These are phyloP conservation scores for Macrotis lagotis DNA, from an alignment of 2,113 vertebrate genomes.

Conservation along the genomic window DNA sequence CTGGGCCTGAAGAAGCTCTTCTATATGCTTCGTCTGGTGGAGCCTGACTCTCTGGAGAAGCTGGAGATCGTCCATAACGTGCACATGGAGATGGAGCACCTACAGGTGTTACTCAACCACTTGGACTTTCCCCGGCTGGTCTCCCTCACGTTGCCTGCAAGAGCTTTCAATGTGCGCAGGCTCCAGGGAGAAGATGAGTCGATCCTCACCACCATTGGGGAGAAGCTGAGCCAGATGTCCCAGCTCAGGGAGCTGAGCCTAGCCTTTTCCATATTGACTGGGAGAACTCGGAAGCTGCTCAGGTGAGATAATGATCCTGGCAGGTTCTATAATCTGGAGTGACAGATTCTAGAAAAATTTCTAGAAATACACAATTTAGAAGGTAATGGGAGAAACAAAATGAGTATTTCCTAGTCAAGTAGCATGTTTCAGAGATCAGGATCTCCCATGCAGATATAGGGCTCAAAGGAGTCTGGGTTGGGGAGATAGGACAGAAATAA, in stretches of 20 bases:
- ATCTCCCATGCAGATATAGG: background rate
- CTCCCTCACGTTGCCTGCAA: constrained; percentile 92
- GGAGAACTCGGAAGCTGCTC: constrained; percentile 89
- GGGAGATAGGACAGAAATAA: background rate
- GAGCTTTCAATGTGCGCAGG: constrained; percentile 87
- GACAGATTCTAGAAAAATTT: background rate
- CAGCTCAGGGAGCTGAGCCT: constrained; percentile 90
- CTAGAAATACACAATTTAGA: background rate
- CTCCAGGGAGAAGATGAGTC: constrained; percentile 79
- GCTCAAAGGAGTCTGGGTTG: too few species aligned
- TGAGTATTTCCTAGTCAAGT: background rate
- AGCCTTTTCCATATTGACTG: constrained; percentile 93
- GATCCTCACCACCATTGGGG: constrained; percentile 85
- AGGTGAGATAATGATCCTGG: constrained; percentile 81
- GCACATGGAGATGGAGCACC: constrained; percentile 90
- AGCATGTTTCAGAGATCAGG: background rate
- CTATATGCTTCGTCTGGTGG: constrained; percentile 87
- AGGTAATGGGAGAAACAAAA: background rate
- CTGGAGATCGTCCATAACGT: constrained; percentile 96
- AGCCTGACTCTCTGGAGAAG: constrained; percentile 83
- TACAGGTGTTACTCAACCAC: constrained; percentile 90
- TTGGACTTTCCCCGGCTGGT: constrained; percentile 86
- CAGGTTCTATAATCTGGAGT: background rate
- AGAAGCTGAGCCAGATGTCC: constrained; percentile 86
- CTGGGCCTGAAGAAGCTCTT: constrained; percentile 91